Evolutionary conservation across 2,797 vertebrate species (phyloP).

Genomic region (Mus spretus): DNA sequence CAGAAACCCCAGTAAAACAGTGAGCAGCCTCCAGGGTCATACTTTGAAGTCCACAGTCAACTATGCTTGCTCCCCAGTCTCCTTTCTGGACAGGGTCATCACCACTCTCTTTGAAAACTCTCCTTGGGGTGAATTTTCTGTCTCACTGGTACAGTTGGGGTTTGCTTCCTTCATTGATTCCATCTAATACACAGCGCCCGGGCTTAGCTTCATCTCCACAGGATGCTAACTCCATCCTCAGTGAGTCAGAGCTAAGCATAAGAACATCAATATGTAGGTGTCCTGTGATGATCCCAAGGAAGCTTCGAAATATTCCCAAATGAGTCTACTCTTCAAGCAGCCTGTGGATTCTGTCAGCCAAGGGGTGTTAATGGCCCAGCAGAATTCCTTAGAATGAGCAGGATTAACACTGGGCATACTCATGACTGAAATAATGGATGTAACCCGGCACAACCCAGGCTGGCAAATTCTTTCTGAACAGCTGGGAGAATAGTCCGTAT

Average conservation of each 20-base stretch:
- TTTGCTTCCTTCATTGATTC: conserved; percentile 46
- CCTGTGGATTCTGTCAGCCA: background rate
- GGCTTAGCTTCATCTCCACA: conserved; percentile 42
- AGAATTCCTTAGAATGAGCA: conserved; percentile 20
- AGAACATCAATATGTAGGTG: background rate
- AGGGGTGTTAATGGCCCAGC: background rate
- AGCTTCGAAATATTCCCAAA: conserved; percentile 44
- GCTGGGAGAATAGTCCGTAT: conserved; percentile 39
- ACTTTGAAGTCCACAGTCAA: background rate
- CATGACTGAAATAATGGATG: background rate
- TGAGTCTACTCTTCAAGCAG: conserved; percentile 7
- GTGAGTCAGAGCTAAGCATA: background rate
- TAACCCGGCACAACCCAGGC: background rate
- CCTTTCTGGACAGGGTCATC: conserved; percentile 2
- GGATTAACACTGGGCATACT: background rate
- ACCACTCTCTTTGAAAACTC: background rate
- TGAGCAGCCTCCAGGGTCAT: background rate
- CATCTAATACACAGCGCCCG: conserved; percentile 30
- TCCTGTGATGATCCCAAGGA: conserved; percentile 40
- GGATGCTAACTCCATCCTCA: conserved; percentile 68
- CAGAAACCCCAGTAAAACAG: background rate
- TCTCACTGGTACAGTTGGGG: conserved; percentile 61
- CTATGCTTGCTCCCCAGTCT: background rate
- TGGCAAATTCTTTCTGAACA: conserved; percentile 28
- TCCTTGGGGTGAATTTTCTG: background rate